Conservation (phyloP, 1,140 invertebrate species). For the Diachasmimorpha longicaudata region DNA sequence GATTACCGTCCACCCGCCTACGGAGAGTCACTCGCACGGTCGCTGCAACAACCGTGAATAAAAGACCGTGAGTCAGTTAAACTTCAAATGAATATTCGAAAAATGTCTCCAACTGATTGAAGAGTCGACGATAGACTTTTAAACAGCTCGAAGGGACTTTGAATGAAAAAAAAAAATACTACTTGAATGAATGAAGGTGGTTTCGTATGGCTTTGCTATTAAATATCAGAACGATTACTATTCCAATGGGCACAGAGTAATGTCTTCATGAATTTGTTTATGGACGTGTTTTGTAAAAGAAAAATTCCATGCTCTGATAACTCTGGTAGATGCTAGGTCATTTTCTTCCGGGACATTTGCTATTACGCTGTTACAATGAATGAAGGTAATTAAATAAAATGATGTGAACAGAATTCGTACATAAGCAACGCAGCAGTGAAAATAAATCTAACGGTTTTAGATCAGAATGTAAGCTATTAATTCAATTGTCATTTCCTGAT, state of each 20-base stretch:
- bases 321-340: conserved; percentile 24
- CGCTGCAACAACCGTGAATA: conserved; percentile 62
- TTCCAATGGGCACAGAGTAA: not conserved
- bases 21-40: conserved; percentile 63
- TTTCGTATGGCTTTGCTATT: not conserved
- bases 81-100: not conserved
- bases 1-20: conserved; percentile 61
- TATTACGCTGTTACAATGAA: conserved; percentile 24
- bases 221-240: not conserved
- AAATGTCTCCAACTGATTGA: conserved; percentile 50
- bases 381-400: conserved; percentile 10
- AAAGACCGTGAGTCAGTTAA: conserved; percentile 52
- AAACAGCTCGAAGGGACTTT: conserved; percentile 20
- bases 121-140: conserved; percentile 62
- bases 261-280: conserved; percentile 41
- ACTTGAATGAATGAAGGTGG: not conserved
- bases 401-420: not conserved
- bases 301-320: conserved; percentile 28
- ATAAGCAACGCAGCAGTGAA: conserved; percentile 4
- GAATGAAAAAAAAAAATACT: not conserved
- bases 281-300: conserved; percentile 35
- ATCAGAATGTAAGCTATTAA: not conserved
- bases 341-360: conserved; percentile 1
- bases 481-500: not conserved
- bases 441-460: not conserved